Evolutionary conservation across 2,797 vertebrate species (phyloP), one percentile per base, ranked within the genome.

Genomic region (Typhlichthys eigenmanni): DNA sequence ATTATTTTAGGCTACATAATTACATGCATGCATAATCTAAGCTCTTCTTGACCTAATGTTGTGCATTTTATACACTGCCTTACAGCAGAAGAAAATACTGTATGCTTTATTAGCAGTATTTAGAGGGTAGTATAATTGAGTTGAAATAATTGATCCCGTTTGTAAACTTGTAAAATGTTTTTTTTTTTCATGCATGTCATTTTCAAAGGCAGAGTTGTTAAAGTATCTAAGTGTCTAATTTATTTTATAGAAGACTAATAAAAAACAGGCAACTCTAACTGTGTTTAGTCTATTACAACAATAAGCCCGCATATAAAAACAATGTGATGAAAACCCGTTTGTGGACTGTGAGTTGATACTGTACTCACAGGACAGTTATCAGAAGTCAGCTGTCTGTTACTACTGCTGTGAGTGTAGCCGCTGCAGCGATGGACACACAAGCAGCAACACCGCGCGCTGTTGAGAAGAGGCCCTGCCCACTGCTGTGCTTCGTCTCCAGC

Each of bases 351-450:
- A 24, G 47, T 29, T 29, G 24, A 45, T n/a, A 16, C 12, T 14
- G 47, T 66, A 89, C 92, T 92, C 51, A 93, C 91, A 52, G 85
- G 80, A 8, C 66, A 55, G 59, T 70, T 72, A 52, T 56, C 68
- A 17, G 61, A 0, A 7, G 1, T 19, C 3, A 58, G 61, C 13
- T 58, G 66, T 49, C 55, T 68, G 47, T 29, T 66, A 52, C 11
- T 13, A 16, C 43, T 66, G 9, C 60, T 76, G 51, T 78, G 74
- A 60, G 65, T 51, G 24, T 75, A 72, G 79, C 71, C 66, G 60
- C 10, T 14, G 52, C 76, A 71, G 32, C 66, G 73, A 16, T 77
- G 69, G 2, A 87, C 76, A 71, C 82, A 86, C 54, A 73, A 73
- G 58, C 76, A 86, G 78, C 82, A 87, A 58, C 65, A 74, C 0